phyloP scores from a whole-genome alignment of 2,888 invertebrate genomes.

The Pelosia muscerda region DNA sequence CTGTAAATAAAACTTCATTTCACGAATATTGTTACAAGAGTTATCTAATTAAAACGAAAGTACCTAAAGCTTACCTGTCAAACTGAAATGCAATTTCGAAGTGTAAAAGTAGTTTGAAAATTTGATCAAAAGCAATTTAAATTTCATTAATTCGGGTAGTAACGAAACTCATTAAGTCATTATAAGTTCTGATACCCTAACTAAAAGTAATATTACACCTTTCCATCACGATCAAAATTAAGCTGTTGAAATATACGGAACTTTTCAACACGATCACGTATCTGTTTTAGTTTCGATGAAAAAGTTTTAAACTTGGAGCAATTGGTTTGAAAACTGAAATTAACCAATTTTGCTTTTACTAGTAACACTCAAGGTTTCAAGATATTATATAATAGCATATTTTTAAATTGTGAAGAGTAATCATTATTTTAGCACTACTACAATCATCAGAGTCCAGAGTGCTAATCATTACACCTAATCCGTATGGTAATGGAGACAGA shows the following conservation, averaged over 20 bases:
- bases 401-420: no score
- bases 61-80: not conserved
- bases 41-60: conserved; percentile 3
- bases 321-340: not conserved
- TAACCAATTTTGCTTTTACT: not conserved
- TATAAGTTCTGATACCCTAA: not conserved
- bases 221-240: conserved; percentile 3
- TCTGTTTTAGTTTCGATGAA: not conserved
- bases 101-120: not conserved
- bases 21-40: not conserved
- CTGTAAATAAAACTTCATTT: not conserved
- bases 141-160: not conserved
- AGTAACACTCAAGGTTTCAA: not conserved
- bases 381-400: no score
- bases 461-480: no score
- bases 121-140: not conserved
- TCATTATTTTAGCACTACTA: no score
- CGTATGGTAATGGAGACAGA: no score
- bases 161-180: conserved; percentile 1
- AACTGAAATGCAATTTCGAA: conserved; percentile 4
- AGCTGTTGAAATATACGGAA: not conserved
- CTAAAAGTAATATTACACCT: not conserved
- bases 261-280: not conserved
- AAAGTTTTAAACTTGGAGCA: not conserved
- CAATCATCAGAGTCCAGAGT: no score